Evolutionary conservation across 2,797 vertebrate species (phyloP), one percentile per base, ranked within the genome.

Genomic region (Urocyon cinereoargenteus): DNA sequence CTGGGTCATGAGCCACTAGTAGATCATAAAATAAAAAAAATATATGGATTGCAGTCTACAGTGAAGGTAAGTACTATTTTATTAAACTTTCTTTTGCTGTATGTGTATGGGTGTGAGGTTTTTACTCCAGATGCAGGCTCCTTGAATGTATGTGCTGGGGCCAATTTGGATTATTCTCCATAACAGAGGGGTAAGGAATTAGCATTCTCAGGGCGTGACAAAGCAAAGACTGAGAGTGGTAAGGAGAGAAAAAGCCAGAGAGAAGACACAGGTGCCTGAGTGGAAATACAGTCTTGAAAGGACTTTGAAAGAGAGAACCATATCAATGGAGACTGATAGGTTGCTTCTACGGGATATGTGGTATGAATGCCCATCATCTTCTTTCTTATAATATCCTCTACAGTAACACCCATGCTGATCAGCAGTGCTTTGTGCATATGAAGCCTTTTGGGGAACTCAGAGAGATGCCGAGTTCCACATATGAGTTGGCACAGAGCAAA

Each of bases 1-100:
- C 62, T 75, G 57, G 16, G 40, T 75, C 57, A 34, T 45, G 49
- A 53, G 11, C 40, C 61, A 57, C 34, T 12, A 59, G 45, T 6
- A 81, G 34, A 34, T 49, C 45, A 73, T 24, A 79, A 91, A 86
- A 22, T 40, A 81, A 68, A 82, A 96, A 81, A 68, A 82, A 96
- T 66, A 53, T 40, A n/a, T 6, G 5, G 18, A 31, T 16, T 87
- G 14, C n/a, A 73, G 31, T 77, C 34, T 24, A 72, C 22, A 51
- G 77, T 40, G 70, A 62, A 36, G 70, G 55, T 79, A 85, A 34
- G n/a, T 24, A 21, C 22, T 36, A 22, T 70, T 85, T 62, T 31
- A 62, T 45, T 51, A 49, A 49, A 26, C 45, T 53, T 51, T 26
- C 3, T 62, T 28, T 82, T 14, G 45, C 45, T 12, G 1, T 66